A percentile compares a stretch with the other conserved stretches of the same genome.
phyloP scores from a whole-genome alignment of 2,113 vertebrate species.

The Tautogolabrus adspersus region DNA sequence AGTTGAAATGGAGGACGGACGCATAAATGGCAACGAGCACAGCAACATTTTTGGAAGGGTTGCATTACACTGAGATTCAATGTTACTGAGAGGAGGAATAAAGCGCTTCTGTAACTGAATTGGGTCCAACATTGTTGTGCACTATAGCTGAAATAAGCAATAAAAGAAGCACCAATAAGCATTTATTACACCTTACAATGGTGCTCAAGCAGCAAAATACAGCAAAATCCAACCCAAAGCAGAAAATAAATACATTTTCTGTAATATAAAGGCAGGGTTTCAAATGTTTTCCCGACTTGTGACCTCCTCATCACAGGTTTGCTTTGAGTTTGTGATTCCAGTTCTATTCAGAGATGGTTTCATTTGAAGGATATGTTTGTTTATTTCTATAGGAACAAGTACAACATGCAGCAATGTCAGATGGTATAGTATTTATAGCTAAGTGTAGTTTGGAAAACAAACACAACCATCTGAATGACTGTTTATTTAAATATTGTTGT shows the following conservation, averaged over 20 bases:
- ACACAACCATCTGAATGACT: too few relatives aligned
- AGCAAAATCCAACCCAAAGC: background rate
- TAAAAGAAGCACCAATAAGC: constrained; percentile 32
- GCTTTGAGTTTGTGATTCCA: too few relatives aligned
- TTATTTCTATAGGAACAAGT: background rate
- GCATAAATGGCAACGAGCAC: constrained; percentile 38
- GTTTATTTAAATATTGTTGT: too few relatives aligned
- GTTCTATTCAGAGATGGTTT: too few relatives aligned
- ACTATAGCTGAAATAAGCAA: constrained; percentile 46
- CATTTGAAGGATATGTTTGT: background rate
- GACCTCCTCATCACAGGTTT: background rate
- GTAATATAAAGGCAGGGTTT: background rate
- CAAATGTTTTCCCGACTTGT: background rate
- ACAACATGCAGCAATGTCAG: too few relatives aligned
- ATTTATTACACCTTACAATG: constrained; percentile 30
- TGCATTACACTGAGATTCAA: constrained; percentile 27
- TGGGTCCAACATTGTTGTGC: constrained; percentile 30
- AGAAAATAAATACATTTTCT: constrained; percentile 4
- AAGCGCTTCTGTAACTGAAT: constrained; percentile 34
- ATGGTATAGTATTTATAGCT: too few relatives aligned
- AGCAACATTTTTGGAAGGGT: constrained; percentile 30
- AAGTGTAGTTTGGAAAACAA: too few relatives aligned
- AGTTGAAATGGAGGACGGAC: constrained; percentile 46
- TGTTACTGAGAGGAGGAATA: constrained; percentile 39
- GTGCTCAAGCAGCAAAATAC: constrained; percentile 29